Conservation (phyloP, 2,888 invertebrate species). For the Eurytoma californica region DNA sequence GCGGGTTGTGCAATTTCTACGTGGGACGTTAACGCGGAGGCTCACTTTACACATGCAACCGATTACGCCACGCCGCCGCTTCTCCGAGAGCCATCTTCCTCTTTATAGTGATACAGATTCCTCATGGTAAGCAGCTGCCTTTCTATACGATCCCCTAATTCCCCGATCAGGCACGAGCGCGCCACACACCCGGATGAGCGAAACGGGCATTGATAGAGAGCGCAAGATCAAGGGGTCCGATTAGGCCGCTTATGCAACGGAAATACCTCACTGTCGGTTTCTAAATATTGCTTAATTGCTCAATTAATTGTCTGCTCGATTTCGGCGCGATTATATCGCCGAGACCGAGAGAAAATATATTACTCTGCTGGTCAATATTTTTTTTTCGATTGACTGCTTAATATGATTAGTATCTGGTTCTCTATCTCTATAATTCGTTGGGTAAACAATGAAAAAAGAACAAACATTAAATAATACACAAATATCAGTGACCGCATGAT, state of each 20-base stretch:
- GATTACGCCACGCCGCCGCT: constrained; percentile 33
- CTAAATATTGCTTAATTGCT: background rate
- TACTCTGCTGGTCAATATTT: no score
- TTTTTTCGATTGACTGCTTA: background rate
- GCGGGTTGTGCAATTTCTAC: constrained; percentile 58
- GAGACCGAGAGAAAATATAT: background rate
- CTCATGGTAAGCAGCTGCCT: constrained; percentile 34
- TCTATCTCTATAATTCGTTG: background rate
- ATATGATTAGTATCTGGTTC: background rate
- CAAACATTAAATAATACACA: constrained; percentile 46
- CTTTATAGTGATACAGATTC: constrained; percentile 59
- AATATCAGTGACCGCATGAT: constrained; percentile 62
- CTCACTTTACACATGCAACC: constrained; percentile 58
- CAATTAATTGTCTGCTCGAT: constrained; percentile 5
- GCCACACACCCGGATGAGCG: constrained; percentile 33
- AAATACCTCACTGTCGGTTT: constrained; percentile 1
- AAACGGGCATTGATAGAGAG: constrained; percentile 15
- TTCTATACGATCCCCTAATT: constrained; percentile 44
- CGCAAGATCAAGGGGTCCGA: constrained; percentile 27
- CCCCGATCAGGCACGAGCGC: constrained; percentile 19
- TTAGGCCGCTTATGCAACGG: constrained; percentile 18
- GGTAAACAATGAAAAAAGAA: constrained; percentile 21
- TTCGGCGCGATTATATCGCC: background rate
- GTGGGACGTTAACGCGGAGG: constrained; percentile 53
- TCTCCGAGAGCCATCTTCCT: constrained; percentile 58